Evolutionary conservation across 2,888 invertebrate species (phyloP), one percentile per base, ranked within the genome.

Genomic region (Timandra comae): DNA sequence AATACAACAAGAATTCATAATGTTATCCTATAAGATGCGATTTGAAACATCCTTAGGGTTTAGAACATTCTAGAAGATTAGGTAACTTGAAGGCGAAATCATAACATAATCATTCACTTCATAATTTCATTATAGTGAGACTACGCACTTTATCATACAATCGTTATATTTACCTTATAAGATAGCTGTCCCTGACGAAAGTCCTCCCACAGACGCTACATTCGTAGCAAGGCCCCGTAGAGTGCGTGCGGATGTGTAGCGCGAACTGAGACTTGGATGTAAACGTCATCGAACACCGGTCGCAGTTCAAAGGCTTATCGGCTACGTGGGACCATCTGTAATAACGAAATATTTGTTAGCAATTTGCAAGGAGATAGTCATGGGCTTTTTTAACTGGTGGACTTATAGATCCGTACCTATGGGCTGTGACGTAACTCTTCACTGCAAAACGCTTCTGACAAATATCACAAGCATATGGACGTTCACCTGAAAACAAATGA

Each of bases 401-500:
- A 12, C n/a, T n/a, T n/a, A 29, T 5, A 7, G 20, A 7, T 20
- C 20, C 7, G 20, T 56, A 88, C 88, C 89, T 90, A 70, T 93
- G 93, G 27, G 93, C 92, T 45, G 91, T 91, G 36, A 93, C 91
- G 60, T 93, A 93, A 63, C 93, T 93, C 74, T 93, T 93, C 43
- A 93, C 93, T 24, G 93, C 92, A 70, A 93, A 93, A 56, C 91
- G 88, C 78, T 93, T 93, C 64, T 91, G 89, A 73, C 93, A 93
- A 56, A 93, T 90, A 78, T 92, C 91, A 81, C 93, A 93, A 47
- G 91, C 89, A 61, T 92, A 93, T 21, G 93, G 93, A 41, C 92
- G 87, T 73, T 92, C 91, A 52, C 93, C 93, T 88, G 71, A 50
- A 74, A 76, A 42, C 20, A 0, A 24, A 8, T n/a, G n/a, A n/a